Conservation (phyloP, 1,140 invertebrate genomes). For the Aphaenogaster ashmeadi region DNA sequence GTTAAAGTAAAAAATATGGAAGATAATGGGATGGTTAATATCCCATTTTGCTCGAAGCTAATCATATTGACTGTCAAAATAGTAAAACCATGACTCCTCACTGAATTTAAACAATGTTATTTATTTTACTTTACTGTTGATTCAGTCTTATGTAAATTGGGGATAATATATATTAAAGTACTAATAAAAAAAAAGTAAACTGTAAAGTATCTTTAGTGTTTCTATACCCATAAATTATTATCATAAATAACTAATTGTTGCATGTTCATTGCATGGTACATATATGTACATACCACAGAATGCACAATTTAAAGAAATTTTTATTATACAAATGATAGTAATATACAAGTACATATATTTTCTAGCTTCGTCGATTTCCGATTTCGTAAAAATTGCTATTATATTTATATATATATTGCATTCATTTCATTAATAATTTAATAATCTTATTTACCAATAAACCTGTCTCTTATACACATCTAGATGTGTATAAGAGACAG, state of each 20-base stretch:
- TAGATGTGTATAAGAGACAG: no score
- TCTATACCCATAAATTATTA: conserved; percentile 28
- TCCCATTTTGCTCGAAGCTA: neutral
- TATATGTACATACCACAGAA: neutral
- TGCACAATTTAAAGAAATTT: conserved; percentile 74
- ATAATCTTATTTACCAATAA: no score
- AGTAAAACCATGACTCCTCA: conserved; percentile 45
- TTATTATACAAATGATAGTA: conserved; percentile 77
- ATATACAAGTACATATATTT: conserved; percentile 75
- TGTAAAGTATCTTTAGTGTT: conserved; percentile 17
- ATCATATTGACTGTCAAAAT: conserved; percentile 27
- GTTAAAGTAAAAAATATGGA: neutral
- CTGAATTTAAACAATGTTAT: conserved; percentile 32
- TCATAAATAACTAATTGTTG: conserved; percentile 9
- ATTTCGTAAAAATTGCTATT: conserved; percentile 74
- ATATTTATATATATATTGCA: conserved; percentile 66
- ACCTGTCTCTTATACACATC: no score
- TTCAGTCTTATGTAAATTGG: conserved; percentile 26
- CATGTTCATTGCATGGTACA: conserved; percentile 17
- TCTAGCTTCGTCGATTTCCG: conserved; percentile 60
- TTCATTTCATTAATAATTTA: no score
- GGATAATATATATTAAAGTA: conserved; percentile 24
- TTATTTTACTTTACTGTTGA: conserved; percentile 10
- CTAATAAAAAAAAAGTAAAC: conserved; percentile 1
- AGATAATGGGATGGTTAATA: conserved; percentile 16